Base-by-base conservation (phyloP, 2,888 invertebrate species). In the Dromius quadrimaculatus region DNA sequence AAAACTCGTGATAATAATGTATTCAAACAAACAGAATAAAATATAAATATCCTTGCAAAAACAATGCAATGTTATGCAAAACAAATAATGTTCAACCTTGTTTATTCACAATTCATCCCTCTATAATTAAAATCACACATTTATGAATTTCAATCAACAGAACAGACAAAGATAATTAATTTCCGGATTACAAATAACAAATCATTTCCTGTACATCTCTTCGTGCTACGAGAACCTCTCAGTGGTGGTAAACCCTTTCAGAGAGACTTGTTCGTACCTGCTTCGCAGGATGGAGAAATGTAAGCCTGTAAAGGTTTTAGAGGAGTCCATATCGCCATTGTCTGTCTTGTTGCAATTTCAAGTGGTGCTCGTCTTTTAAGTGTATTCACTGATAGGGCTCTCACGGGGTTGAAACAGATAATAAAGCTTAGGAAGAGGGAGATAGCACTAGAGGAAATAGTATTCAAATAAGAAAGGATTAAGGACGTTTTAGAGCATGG, bases 311-410 rank as follows among this genome's bases (percentile, higher is more conserved):
- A 20, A 50, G 50, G 11, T 50, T 50, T 15, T 20, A n/a, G 15
- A 11, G 32, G 23, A 19, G 59, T 59, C 36, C 59, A 59, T 36
- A 32, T 32, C 9, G 59, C 59, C 19, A 59, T 59, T 59, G 59
- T 59, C 59, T 59, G 9, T 47, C 47, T 47, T 47, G 47, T 20
- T 47, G 47, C 47, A 20, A n/a, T 19, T 34, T 34, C 36, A 59
- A 59, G 59, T 38, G 4, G 38, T 36, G 34, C 59, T 19, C 36
- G 34, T 19, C 59, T 36, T 20, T 59, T 59, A 36, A 59, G 59
- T 59, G 59, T 59, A 59, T 59, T 59, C 59, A 59, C 36, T 36
- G 59, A 59, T 59, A 59, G 59, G 36, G 28, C 13, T 17, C 4
- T 20, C 22, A 20, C 6, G 22, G 20, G 20, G 19, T 20, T 47